These are phyloP conservation scores for Aphodius granarius DNA, from an alignment of 2,888 invertebrate genomes.

Conservation along the genomic window DNA sequence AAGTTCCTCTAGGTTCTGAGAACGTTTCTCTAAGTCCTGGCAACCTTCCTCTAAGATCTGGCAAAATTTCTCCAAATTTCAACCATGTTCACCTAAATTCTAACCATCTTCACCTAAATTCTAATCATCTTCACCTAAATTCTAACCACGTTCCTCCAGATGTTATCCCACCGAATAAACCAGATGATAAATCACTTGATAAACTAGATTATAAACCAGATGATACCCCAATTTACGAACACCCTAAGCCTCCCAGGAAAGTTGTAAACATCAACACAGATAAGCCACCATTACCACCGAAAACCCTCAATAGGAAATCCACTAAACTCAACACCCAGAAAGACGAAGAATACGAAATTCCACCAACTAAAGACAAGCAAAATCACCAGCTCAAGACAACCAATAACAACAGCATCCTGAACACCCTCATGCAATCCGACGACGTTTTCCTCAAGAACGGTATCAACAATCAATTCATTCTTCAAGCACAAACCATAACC, in stretches of 20 bases:
- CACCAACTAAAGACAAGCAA: neutral
- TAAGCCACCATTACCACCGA: constrained; percentile 58
- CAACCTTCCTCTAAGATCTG: too few relatives aligned
- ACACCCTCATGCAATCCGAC: constrained; percentile 36
- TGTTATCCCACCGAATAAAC: constrained; percentile 67
- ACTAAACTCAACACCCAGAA: constrained; percentile 65
- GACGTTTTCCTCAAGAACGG: constrained; percentile 42
- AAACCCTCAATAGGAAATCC: constrained; percentile 58
- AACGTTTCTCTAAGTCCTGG: too few relatives aligned
- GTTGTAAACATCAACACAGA: constrained; percentile 48
- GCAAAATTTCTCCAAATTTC: too few relatives aligned
- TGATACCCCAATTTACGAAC: constrained; percentile 60
- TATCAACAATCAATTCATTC: constrained; percentile 45
- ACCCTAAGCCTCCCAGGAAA: constrained; percentile 62
- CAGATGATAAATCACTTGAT: constrained; percentile 34
- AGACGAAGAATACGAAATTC: constrained; percentile 38
- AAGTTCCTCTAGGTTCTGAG: too few relatives aligned
- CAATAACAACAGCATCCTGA: constrained; percentile 28
- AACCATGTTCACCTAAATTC: too few relatives aligned
- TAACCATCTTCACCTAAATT: too few relatives aligned
- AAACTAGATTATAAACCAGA: constrained; percentile 62
- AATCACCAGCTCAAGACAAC: neutral
- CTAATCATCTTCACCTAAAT: too few relatives aligned
- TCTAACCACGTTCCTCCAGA: constrained; percentile 65
- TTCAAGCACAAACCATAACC: constrained; percentile 37